Evolutionary conservation across 2,113 vertebrate species (phyloP), one percentile per base, ranked within the genome.

Genomic region (Cephalopholis sonnerati): DNA sequence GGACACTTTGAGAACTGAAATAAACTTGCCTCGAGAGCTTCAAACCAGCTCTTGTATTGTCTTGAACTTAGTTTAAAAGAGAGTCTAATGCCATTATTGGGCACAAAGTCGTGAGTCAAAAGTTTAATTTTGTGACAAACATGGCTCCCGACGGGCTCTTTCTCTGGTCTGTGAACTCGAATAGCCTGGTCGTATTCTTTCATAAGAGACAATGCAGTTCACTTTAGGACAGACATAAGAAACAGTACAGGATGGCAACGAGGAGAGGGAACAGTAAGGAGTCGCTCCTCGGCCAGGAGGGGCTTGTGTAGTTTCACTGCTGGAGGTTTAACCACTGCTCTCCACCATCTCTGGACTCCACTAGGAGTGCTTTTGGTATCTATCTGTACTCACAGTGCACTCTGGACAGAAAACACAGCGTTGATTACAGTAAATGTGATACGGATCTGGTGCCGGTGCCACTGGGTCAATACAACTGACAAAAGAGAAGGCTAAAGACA

Each of bases 401-500:
- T 70, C 46, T 57, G 70, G 74, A 68, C 68, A 75, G 55, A 88
- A 79, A 87, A 85, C 88, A 84, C 64, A 78, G 82, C 72, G 84
- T 85, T 84, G 88, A 90, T 87, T 86, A 85, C 83, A 89, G 81
- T 74, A 64, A 77, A 79, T 76, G 81, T 67, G 81, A 86, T 83
- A 81, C 66, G 62, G 88, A 87, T 87, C 80, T 76, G 53, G 24
- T 62, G 79, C 57, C 18, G 12, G 55, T 82, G 84, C 62, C 78
- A 81, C 51, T 79, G 83, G 70, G 83, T 91, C 91, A 86, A 92
- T 91, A 83, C 67, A 20, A 73, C 25, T 84, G 88, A 80, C 82
- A 75, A 79, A 76, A 53, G 61, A 82, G 61, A 58, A 51, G 74
- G 73, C 57, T 66, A 57, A 63, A 81, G 72, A 29, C 27, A 44